These are phyloP conservation scores for Megaceryle torquata DNA, from an alignment of 2,113 vertebrate species.

Conservation along the genomic window DNA sequence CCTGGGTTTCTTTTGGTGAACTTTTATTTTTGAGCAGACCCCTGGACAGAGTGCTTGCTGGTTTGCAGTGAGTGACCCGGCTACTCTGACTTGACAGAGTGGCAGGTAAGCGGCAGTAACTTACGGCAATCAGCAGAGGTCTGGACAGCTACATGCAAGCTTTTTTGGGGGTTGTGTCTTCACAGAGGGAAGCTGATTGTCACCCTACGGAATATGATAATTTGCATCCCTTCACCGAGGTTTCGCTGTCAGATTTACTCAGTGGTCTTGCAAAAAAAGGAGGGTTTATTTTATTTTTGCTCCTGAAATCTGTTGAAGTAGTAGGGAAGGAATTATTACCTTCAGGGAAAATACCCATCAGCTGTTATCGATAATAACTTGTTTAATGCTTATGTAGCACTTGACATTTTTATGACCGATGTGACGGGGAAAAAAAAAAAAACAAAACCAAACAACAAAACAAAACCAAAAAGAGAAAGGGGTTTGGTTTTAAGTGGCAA, in stretches of 20 bases:
- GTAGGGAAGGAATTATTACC: neutral
- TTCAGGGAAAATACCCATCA: neutral
- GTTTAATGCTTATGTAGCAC: neutral
- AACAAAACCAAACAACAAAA: neutral
- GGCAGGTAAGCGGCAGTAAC: conserved; percentile 3
- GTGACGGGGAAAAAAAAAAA: neutral
- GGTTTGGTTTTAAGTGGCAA: neutral
- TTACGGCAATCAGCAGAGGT: conserved; percentile 3
- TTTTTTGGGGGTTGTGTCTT: neutral
- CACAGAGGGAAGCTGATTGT: neutral
- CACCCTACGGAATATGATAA: neutral
- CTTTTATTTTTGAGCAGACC: neutral
- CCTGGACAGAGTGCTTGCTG: neutral
- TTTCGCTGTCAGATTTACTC: neutral
- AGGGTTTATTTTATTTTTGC: neutral
- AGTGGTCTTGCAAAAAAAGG: neutral
- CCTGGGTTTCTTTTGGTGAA: neutral
- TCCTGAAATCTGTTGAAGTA: neutral
- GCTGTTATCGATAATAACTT: neutral
- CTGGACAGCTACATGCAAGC: neutral
- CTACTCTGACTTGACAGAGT: neutral
- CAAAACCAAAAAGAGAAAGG: neutral
- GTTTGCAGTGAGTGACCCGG: neutral
- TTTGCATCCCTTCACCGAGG: neutral
- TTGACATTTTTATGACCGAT: neutral